These are phyloP conservation scores for Zophobas morio DNA, from an alignment of 1,140 invertebrate species.

Conservation along the genomic window DNA sequence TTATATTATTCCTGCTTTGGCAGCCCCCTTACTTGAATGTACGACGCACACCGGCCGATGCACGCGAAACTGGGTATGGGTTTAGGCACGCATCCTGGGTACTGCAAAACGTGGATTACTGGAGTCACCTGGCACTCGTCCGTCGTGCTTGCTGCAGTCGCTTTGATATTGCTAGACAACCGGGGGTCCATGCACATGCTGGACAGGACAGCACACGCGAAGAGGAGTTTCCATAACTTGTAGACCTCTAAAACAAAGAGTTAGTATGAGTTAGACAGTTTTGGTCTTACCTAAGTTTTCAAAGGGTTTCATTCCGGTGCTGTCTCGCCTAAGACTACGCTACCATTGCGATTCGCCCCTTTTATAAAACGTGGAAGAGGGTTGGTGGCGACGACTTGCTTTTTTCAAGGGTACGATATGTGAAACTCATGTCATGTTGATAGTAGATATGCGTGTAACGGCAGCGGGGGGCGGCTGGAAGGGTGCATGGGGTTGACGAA, in stretches of 20 bases:
- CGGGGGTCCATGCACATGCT: slow-evolving; percentile 64
- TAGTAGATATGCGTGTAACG: slow-evolving; percentile 30
- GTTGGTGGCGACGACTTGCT: slow-evolving; percentile 14
- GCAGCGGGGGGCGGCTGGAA: background rate
- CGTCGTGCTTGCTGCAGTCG: slow-evolving; percentile 68
- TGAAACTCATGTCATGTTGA: slow-evolving; percentile 44
- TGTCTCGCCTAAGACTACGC: slow-evolving; percentile 7
- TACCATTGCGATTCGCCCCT: background rate
- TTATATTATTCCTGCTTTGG: background rate
- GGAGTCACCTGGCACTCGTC: slow-evolving; percentile 93
- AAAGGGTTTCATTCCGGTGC: slow-evolving; percentile 25
- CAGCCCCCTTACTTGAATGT: slow-evolving; percentile 82
- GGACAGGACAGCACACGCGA: slow-evolving; percentile 58
- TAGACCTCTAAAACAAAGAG: slow-evolving; percentile 39
- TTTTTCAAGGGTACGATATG: slow-evolving; percentile 45
- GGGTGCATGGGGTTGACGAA: background rate
- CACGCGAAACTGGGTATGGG: slow-evolving; percentile 95
- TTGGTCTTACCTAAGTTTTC: slow-evolving; percentile 18
- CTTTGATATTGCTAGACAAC: slow-evolving; percentile 55
- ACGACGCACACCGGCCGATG: slow-evolving; percentile 90
- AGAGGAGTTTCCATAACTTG: slow-evolving; percentile 53
- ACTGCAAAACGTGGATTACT: slow-evolving; percentile 92
- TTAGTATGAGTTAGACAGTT: slow-evolving; percentile 5
- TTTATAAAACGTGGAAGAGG: slow-evolving; percentile 15
- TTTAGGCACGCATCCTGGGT: slow-evolving; percentile 92